phyloP scores from a whole-genome alignment of 2,797 vertebrate genomes.

The Tokudaia tokunoshimensis region DNA sequence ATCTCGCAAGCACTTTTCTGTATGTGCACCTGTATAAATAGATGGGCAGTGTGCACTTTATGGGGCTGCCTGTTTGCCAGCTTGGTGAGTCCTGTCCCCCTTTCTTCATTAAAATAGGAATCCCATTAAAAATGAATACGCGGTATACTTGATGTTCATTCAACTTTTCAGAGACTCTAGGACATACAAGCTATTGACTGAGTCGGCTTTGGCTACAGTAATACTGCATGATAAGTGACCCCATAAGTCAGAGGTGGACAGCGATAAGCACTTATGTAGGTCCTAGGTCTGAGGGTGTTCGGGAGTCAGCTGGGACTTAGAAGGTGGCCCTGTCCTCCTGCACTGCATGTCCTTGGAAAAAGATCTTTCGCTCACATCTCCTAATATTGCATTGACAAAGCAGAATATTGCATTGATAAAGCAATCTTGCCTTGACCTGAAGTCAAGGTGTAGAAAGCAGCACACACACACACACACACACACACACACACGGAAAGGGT shows the following conservation, averaged over 20 bases:
- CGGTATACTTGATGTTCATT: not conserved
- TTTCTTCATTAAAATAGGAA: not conserved
- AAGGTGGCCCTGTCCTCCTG: not conserved
- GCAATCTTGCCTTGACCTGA: not conserved
- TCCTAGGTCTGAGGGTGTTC: not conserved
- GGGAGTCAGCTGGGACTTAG: not conserved
- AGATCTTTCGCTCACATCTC: not conserved
- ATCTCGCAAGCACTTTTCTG: not conserved
- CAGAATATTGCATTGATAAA: not conserved
- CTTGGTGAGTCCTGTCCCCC: not conserved
- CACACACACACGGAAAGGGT: not conserved
- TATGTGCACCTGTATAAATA: not conserved
- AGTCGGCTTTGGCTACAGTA: not conserved
- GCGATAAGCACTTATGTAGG: not conserved
- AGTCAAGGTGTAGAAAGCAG: not conserved
- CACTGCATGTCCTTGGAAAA: not conserved
- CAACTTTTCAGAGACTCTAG: not conserved
- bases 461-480: not conserved
- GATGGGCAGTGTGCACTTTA: not conserved
- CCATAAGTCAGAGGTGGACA: accelerated
- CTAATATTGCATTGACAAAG: not conserved
- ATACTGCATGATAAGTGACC: not conserved
- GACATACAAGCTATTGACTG: not conserved
- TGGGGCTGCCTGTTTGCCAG: not conserved
- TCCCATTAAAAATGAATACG: not conserved